Evolutionary conservation across 1,140 invertebrate genomes (phyloP).

Genomic region (Bombus polaris): DNA sequence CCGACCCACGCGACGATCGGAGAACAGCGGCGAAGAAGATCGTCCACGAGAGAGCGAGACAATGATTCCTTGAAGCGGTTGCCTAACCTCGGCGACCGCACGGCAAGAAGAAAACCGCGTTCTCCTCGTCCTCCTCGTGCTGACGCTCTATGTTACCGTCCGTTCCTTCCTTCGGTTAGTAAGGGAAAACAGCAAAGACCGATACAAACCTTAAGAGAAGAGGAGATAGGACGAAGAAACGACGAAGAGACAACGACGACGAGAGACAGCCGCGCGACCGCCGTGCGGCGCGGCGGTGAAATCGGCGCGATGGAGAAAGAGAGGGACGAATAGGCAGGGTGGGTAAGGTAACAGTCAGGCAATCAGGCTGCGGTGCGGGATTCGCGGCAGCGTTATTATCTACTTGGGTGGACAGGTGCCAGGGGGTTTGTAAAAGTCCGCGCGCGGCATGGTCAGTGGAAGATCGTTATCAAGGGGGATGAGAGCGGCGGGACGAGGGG

Average conservation of each 20-base stretch:
- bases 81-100: slow-evolving; percentile 43
- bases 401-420: slow-evolving; percentile 78
- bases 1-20: slow-evolving; percentile 49
- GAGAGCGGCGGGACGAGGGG: slow-evolving; percentile 53
- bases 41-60: slow-evolving; percentile 24
- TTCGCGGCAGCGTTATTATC: slow-evolving; percentile 75
- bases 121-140: neutral
- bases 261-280: slow-evolving; percentile 11
- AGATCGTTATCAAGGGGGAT: slow-evolving; percentile 77
- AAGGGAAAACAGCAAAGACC: neutral
- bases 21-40: neutral
- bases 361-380: slow-evolving; percentile 71
- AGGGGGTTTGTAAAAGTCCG: slow-evolving; percentile 73
- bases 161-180: neutral
- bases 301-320: neutral
- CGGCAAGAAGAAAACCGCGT: slow-evolving; percentile 38
- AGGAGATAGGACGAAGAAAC: neutral
- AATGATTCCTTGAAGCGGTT: slow-evolving; percentile 57
- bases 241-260: neutral
- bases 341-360: slow-evolving; percentile 71
- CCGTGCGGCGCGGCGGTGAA: neutral
- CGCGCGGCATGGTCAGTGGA: slow-evolving; percentile 51
- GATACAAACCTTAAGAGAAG: neutral
- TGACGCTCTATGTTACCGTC: neutral
- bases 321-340: slow-evolving; percentile 41